A percentile compares a stretch with the other conserved stretches of the same genome.
Conservation (phyloP, 2,113 vertebrate species). For the Cinclus mexicanus region DNA sequence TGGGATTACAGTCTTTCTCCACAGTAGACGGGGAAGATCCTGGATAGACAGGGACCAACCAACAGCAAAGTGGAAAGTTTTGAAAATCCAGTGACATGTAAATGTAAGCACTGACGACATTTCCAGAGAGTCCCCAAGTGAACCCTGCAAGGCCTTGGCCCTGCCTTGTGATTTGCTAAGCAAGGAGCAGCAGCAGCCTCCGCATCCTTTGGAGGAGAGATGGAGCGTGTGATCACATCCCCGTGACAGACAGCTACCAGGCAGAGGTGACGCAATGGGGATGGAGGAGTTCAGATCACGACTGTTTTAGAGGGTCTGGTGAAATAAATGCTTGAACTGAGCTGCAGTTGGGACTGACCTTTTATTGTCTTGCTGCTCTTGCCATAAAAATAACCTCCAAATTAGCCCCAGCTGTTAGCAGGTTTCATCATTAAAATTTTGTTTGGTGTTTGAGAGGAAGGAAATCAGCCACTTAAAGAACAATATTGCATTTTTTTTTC, state of each 20-base stretch:
- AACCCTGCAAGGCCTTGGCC: neutral
- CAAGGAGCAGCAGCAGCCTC: neutral
- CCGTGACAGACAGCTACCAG: neutral
- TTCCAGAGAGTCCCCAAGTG: conserved; percentile 1
- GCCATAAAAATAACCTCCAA: conserved; percentile 65
- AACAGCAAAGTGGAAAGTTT: neutral
- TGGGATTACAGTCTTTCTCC: neutral
- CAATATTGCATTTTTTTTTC: neutral
- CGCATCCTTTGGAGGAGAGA: neutral
- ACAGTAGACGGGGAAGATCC: neutral
- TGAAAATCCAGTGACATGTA: neutral
- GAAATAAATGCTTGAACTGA: neutral
- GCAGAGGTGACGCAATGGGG: neutral
- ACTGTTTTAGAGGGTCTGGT: conserved; percentile 19
- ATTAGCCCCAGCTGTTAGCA: conserved; percentile 65
- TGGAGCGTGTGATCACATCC: neutral
- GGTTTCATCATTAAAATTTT: conserved; percentile 57
- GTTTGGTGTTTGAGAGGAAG: conserved; percentile 49
- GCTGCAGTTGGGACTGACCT: neutral
- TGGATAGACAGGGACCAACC: neutral
- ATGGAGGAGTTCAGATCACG: neutral
- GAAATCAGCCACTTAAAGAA: conserved; percentile 44
- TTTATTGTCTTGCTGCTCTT: conserved; percentile 61
- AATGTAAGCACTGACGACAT: neutral
- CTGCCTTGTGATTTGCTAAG: neutral